These are phyloP conservation scores for Phaethornis superciliosus DNA, from an alignment of 2,113 vertebrate genomes.

Conservation along the genomic window DNA sequence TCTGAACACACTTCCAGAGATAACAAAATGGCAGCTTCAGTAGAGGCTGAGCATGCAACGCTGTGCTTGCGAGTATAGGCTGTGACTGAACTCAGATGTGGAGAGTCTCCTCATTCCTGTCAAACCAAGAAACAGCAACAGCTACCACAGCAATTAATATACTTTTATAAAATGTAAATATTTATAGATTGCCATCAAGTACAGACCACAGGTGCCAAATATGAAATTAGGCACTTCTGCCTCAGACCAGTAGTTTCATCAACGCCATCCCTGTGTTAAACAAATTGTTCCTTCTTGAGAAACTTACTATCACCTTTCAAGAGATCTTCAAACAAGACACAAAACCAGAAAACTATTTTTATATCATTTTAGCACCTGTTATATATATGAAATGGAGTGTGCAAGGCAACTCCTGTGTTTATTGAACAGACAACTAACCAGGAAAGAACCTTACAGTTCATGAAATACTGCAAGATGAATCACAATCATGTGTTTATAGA, in stretches of 20 bases:
- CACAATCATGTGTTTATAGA: conserved; percentile 55
- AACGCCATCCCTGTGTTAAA: conserved; percentile 1
- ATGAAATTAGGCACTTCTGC: conserved; percentile 26
- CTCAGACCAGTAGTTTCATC: conserved; percentile 1
- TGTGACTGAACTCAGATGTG: not conserved
- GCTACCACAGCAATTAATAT: conserved; percentile 4
- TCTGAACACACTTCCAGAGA: not conserved
- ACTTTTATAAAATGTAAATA: conserved; percentile 45
- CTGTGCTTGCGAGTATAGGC: not conserved
- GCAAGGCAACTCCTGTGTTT: not conserved
- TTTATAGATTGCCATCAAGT: conserved; percentile 37
- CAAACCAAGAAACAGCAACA: conserved; percentile 32
- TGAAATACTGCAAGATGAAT: conserved; percentile 41
- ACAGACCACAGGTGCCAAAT: conserved; percentile 16
- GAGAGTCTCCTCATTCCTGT: not conserved
- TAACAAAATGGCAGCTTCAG: conserved; percentile 11
- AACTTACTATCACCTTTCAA: not conserved
- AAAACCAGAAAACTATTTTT: not conserved
- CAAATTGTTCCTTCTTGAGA: not conserved
- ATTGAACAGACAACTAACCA: not conserved
- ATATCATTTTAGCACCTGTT: not conserved
- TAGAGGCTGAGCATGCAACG: not conserved
- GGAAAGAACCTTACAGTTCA: not conserved
- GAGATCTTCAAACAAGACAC: conserved; percentile 9
- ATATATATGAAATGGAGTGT: not conserved